Evolutionary conservation across 2,113 vertebrate species (phyloP).

Genomic region (Rhinoderma darwinii): DNA sequence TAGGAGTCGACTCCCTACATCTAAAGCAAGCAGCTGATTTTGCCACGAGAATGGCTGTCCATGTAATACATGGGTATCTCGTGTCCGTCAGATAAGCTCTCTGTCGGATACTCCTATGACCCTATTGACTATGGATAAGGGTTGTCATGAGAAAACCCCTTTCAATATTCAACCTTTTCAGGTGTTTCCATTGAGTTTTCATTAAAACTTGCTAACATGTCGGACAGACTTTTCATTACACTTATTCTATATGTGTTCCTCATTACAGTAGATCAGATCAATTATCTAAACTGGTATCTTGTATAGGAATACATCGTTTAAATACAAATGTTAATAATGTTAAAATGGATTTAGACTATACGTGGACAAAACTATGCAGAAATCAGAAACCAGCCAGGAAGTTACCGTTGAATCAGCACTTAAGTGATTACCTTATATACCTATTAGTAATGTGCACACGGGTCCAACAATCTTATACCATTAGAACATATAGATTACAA

Average conservation of each 20-base stretch:
- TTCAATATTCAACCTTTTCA: no score
- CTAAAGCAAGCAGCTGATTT: no score
- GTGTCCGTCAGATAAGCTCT: no score
- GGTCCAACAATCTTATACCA: not conserved
- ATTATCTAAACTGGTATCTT: not conserved
- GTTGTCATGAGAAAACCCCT: no score
- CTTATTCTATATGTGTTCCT: not conserved
- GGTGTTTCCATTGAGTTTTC: no score
- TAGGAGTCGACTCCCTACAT: no score
- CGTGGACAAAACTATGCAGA: not conserved
- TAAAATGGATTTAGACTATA: not conserved
- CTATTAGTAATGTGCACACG: not conserved
- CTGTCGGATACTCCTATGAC: no score
- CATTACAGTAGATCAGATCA: not conserved
- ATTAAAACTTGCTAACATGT: not conserved
- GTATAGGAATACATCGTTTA: not conserved
- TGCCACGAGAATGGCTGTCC: no score
- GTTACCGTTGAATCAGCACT: not conserved
- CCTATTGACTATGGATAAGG: no score
- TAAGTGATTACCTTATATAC: not conserved
- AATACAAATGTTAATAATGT: not conserved
- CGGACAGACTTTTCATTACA: not conserved
- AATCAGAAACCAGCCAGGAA: not conserved
- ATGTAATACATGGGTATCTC: no score
- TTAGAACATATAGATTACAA: constrained; percentile 57